Conservation (phyloP, 1,140 invertebrate genomes). For the Heliconius hermathena region DNA sequence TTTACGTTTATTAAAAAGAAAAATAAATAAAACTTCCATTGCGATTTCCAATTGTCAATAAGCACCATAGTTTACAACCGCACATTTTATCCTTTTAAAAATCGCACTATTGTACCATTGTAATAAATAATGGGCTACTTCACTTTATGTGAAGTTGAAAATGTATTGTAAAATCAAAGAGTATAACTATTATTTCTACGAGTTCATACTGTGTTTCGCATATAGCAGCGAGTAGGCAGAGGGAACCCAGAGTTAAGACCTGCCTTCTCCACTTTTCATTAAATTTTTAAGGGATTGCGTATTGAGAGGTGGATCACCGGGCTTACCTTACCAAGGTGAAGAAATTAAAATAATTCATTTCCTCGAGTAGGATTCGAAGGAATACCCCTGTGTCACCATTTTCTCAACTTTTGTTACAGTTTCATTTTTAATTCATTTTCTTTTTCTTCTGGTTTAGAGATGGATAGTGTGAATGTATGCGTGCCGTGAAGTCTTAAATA, state of each 20-base stretch:
- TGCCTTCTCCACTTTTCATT: not conserved
- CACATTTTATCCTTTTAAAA: constrained; percentile 5
- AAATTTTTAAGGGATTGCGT: not conserved
- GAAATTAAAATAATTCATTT: not conserved
- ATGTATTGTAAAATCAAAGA: constrained; percentile 1
- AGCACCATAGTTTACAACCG: not conserved
- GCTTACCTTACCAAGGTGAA: no score
- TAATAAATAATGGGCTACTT: not conserved
- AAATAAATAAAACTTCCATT: not conserved
- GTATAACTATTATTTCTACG: not conserved
- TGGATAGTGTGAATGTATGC: no score
- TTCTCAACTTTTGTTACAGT: no score
- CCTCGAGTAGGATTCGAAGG: not conserved
- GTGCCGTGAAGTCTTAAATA: no score
- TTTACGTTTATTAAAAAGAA: not conserved
- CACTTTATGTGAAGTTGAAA: not conserved
- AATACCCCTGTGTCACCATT: not conserved
- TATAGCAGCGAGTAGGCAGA: no score
- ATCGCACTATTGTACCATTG: not conserved
- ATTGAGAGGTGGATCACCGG: not conserved
- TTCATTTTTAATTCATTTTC: no score
- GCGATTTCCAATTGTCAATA: not conserved
- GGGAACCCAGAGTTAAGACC: not conserved
- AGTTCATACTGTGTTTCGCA: not conserved
- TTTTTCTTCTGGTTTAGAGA: no score